These are phyloP conservation scores for Ormyrus thymus DNA, from an alignment of 2,888 invertebrate genomes.

Conservation along the genomic window DNA sequence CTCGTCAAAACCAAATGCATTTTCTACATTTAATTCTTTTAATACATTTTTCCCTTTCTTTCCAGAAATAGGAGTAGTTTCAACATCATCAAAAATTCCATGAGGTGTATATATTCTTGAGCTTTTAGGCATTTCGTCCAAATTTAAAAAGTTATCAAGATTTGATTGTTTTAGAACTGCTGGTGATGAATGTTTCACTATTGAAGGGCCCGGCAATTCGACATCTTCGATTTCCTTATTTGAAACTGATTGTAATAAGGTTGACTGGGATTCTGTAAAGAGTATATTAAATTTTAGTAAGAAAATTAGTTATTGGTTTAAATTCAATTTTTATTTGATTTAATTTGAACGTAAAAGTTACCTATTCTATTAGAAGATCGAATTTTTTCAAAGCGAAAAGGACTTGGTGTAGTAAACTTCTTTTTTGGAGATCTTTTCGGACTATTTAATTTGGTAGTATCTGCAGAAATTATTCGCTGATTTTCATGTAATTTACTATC, in stretches of 20 bases:
- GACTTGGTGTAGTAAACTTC: constrained; percentile 40
- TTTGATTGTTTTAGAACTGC: constrained; percentile 64
- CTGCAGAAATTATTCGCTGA: constrained; percentile 1
- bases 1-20: constrained; percentile 68
- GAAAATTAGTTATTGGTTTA: background rate
- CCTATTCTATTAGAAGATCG: constrained; percentile 39
- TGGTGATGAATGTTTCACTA: constrained; percentile 39
- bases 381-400: constrained; percentile 59
- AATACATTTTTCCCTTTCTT: constrained; percentile 50
- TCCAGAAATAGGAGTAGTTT: constrained; percentile 59
- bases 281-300: background rate
- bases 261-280: constrained; percentile 11
- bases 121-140: constrained; percentile 64
- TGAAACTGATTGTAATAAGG: constrained; percentile 10
- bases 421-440: constrained; percentile 54
- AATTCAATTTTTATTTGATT: constrained; percentile 14
- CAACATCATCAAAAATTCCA: constrained; percentile 65
- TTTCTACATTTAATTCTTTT: constrained; percentile 57
- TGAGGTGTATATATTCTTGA: constrained; percentile 62
- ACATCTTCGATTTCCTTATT: constrained; percentile 18
- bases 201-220: constrained; percentile 11
- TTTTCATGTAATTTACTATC: background rate
- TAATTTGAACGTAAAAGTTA: constrained; percentile 15
- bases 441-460: constrained; percentile 24
- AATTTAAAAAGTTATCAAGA: constrained; percentile 66